phyloP scores from a whole-genome alignment of 2,888 invertebrate genomes.

The Athripsodes cinereus region DNA sequence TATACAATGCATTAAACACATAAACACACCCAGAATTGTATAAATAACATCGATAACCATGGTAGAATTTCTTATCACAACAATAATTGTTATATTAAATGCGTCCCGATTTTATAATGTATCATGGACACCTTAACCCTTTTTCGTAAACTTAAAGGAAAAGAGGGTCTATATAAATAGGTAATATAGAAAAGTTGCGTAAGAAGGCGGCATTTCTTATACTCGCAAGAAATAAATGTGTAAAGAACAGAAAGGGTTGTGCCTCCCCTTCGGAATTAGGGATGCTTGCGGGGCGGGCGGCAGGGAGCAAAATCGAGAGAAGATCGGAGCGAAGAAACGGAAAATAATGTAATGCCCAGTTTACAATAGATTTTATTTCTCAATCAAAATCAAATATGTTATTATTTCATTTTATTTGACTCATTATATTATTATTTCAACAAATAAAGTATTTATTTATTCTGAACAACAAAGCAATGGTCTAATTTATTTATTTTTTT shows the following conservation, averaged over 20 bases:
- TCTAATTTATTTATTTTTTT: too few relatives aligned
- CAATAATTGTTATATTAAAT: neutral
- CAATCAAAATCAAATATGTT: neutral
- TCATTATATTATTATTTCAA: too few relatives aligned
- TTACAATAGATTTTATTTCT: neutral
- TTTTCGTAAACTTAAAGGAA: slow-evolving; percentile 26
- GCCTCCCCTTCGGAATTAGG: slow-evolving; percentile 28
- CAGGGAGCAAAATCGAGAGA: slow-evolving; percentile 12
- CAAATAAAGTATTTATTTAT: too few relatives aligned
- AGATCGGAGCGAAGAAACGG: slow-evolving; percentile 13
- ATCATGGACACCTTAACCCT: slow-evolving; percentile 20
- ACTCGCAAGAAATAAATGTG: slow-evolving; percentile 29
- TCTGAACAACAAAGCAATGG: too few relatives aligned
- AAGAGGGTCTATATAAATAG: slow-evolving; percentile 28
- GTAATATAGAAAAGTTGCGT: slow-evolving; percentile 28
- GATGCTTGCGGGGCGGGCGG: slow-evolving; percentile 23
- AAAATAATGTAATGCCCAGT: slow-evolving; percentile 5
- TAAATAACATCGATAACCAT: too few relatives aligned
- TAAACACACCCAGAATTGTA: neutral
- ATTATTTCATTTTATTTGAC: neutral
- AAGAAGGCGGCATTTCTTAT: slow-evolving; percentile 28
- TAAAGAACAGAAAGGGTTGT: slow-evolving; percentile 29
- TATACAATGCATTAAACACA: too few relatives aligned
- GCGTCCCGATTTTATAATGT: slow-evolving; percentile 1
- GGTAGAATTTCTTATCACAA: neutral